Evolutionary conservation across 2,113 vertebrate species (phyloP).

Genomic region (Anarhynchus alexandrinus): DNA sequence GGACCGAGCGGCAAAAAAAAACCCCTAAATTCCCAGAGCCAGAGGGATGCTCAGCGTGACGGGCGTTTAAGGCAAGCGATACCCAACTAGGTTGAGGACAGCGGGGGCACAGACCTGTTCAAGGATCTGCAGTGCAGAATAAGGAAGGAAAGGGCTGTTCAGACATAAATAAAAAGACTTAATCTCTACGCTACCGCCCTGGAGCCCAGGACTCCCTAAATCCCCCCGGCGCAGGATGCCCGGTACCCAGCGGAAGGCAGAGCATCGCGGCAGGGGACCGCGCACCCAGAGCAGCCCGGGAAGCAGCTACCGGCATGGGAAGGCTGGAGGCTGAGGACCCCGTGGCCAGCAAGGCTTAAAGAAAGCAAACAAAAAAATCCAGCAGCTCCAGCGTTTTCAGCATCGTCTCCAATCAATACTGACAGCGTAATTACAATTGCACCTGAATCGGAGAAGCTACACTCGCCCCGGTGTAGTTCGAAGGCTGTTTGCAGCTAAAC

Average conservation of each 20-base stretch:
- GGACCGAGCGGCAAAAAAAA: background rate
- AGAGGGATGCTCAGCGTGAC: background rate
- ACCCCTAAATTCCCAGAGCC: background rate
- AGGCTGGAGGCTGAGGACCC: background rate
- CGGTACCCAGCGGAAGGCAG: background rate
- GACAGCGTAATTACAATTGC: background rate
- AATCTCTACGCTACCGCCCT: background rate
- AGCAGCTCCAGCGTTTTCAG: background rate
- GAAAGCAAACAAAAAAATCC: background rate
- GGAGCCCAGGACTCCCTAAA: background rate
- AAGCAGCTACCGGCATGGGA: fast-evolving
- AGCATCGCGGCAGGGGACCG: background rate
- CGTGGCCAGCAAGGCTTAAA: background rate
- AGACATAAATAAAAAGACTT: background rate
- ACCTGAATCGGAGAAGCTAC: background rate
- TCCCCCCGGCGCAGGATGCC: background rate
- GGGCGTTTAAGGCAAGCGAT: background rate
- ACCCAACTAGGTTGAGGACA: background rate
- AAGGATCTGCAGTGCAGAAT: fast-evolving
- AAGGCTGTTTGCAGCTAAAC: background rate
- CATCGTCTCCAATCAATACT: background rate
- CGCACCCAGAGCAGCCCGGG: background rate
- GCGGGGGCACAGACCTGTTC: background rate
- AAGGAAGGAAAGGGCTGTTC: background rate
- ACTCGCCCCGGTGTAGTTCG: background rate